Conservation (phyloP, 1,140 invertebrate genomes). For the Drosophila kohkoa region DNA sequence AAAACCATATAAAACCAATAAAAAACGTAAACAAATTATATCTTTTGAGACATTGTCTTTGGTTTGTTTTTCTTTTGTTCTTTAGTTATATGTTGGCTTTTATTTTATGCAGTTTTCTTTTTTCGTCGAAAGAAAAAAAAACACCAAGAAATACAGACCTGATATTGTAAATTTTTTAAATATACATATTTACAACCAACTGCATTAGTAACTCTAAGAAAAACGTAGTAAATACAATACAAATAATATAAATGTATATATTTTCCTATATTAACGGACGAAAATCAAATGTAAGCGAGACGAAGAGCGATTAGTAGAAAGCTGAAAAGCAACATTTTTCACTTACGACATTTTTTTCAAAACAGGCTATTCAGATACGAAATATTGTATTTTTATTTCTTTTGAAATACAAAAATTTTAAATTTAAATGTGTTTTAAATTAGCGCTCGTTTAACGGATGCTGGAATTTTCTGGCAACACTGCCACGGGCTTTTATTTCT, state of each 20-base stretch:
- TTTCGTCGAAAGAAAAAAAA: constrained; percentile 41
- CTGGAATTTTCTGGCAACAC: constrained; percentile 32
- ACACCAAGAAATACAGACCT: constrained; percentile 82
- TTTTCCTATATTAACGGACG: constrained; percentile 81
- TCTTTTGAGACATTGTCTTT: constrained; percentile 35
- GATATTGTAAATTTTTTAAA: constrained; percentile 83
- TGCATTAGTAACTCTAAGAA: constrained; percentile 79
- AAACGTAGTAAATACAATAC: constrained; percentile 73
- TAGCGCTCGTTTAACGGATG: background rate
- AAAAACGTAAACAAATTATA: constrained; percentile 78
- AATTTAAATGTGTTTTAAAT: constrained; percentile 54
- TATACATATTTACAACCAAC: constrained; percentile 80
- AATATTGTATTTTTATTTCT: constrained; percentile 70
- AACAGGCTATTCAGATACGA: constrained; percentile 64
- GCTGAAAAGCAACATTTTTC: constrained; percentile 63
- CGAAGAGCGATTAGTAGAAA: constrained; percentile 38
- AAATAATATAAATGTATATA: constrained; percentile 79
- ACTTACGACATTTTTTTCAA: constrained; percentile 64
- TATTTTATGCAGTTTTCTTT: constrained; percentile 17
- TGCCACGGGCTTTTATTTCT: background rate
- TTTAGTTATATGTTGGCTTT: constrained; percentile 33
- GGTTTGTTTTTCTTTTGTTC: constrained; percentile 23
- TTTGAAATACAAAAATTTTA: constrained; percentile 77
- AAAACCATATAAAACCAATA: constrained; percentile 78
- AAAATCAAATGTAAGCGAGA: constrained; percentile 73